Base-by-base conservation (phyloP, 2,888 invertebrate species). In the Aproaerema taeniolella region DNA sequence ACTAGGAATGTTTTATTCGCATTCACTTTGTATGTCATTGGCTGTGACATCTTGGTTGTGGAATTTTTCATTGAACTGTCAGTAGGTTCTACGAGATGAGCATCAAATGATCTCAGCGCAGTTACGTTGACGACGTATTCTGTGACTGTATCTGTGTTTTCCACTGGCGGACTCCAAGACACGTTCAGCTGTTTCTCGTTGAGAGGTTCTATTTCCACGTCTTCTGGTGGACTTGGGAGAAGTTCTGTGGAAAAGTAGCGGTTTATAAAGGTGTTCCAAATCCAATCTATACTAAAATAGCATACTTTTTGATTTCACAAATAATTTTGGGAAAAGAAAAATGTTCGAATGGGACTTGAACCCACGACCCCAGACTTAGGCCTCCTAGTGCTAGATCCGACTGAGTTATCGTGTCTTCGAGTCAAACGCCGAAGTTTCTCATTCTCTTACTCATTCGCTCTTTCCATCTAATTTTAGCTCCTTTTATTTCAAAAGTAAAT, bases 61-160 rank as follows among this genome's bases (percentile, higher is more conserved):
- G 73, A 76, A 17, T 55, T 61, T 37, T 72, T 75, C 24, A 69
- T 53, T 5, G 75, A 67, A 42, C 73, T 72, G 47, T 88, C 88
- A 7, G 80, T 73, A 1, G 87, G 78, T 31, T 88, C 88, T 30
- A 88, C 78, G 20, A 83, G 58, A 31, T 88, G 83, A 8, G 88
- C 85, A 58, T 94, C 93, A 59, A 94, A 94, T 1, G 89, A 89
- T 39, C 90, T 82, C 32, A 94, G 69, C 0, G 91, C 88, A 0
- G 93, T 93, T 5, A 94, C 86, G 61, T 94, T 95, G 9, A 95
- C 88, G 0, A 89, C 67, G 67, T 91, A 95, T 52, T 91, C 89
- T 10, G 88, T 89, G 32, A 94, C 87, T 0, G 89, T 88, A 16
- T 92, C 90, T 8, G 88, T 67, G 60, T 93, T 90, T 36, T 90